Evolutionary conservation across 2,113 vertebrate genomes (phyloP).

Genomic region (Grus americana): DNA sequence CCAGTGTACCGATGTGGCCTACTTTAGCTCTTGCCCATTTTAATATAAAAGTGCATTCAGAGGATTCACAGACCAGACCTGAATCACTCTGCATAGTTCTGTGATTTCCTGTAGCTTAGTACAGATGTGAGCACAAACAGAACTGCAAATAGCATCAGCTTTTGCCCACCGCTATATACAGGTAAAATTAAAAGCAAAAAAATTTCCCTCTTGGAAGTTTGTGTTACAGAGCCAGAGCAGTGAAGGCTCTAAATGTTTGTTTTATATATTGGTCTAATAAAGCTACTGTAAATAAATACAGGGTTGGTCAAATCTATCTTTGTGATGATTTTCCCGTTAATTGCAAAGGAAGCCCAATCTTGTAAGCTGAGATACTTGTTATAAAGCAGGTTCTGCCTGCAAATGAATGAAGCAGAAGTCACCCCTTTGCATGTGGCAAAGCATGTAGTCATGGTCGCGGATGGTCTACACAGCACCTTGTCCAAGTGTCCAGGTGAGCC

Average conservation of each 20-base stretch:
- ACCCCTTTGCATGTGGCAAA: neutral
- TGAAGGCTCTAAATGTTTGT: neutral
- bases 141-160: neutral
- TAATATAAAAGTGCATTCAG: neutral
- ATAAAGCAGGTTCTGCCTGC: neutral
- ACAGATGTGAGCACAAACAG: neutral
- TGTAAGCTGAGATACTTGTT: neutral
- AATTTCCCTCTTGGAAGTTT: neutral
- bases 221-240: neutral
- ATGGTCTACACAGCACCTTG: neutral
- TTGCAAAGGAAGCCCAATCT: neutral
- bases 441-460: fast-evolving
- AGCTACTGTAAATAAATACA: neutral
- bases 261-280: neutral
- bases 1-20: neutral
- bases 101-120: neutral
- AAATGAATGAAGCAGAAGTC: neutral
- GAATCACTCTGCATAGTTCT: neutral
- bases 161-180: neutral
- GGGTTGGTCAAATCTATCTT: neutral
- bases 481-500: neutral
- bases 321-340: neutral
- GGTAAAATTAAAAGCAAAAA: neutral
- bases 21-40: neutral
- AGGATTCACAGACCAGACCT: neutral